Conservation (phyloP, 2,113 vertebrate genomes). For the Prolemur simus region DNA sequence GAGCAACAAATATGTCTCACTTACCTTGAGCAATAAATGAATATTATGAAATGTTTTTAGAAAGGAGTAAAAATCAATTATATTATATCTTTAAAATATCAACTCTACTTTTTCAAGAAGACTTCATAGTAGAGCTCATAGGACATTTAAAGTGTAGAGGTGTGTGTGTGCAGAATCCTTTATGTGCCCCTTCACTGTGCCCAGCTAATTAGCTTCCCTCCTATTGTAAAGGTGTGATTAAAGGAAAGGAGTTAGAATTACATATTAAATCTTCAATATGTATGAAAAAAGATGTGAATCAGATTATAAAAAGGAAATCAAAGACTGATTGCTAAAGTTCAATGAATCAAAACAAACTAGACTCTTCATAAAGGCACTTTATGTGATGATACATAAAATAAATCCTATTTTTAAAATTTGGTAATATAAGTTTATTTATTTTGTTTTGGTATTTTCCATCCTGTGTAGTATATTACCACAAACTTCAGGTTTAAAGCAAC, state of each 20-base stretch:
- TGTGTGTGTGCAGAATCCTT: neutral
- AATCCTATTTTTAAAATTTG: neutral
- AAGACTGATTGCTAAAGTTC: neutral
- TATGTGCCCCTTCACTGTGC: neutral
- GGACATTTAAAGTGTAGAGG: neutral
- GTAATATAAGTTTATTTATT: neutral
- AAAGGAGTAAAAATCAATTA: neutral
- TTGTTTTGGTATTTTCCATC: neutral
- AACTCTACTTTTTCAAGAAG: neutral
- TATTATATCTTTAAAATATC: neutral
- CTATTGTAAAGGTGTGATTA: neutral
- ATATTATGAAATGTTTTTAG: neutral
- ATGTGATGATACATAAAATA: neutral
- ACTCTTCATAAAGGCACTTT: neutral
- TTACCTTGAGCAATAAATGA: neutral
- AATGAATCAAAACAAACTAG: neutral
- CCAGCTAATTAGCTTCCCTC: fast-evolving
- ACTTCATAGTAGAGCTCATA: neutral
- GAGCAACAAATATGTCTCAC: neutral
- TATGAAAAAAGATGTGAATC: neutral
- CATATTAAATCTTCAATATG: neutral
- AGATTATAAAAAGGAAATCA: neutral
- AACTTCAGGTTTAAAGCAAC: neutral
- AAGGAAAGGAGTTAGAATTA: neutral
- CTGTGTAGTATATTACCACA: neutral